These are phyloP conservation scores for Drosophila sechellia DNA, from an alignment of 1,140 invertebrate species.

Conservation along the genomic window DNA sequence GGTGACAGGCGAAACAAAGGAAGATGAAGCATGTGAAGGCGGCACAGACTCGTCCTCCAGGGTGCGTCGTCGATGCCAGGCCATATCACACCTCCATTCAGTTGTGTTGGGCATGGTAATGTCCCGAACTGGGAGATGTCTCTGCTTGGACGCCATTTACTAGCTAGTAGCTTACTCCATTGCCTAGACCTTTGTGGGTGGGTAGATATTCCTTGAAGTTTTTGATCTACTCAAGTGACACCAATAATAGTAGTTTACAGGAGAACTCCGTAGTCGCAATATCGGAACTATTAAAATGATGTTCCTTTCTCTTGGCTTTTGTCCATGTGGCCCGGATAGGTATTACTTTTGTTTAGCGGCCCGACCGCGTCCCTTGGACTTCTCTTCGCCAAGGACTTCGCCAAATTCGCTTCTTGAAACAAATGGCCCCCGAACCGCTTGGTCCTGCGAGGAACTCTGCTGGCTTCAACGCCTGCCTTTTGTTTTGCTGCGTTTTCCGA, in stretches of 20 bases:
- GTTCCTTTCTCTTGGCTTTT: slow-evolving; percentile 20
- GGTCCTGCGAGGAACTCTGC: slow-evolving; percentile 11
- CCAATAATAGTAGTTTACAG: neutral
- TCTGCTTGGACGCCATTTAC: neutral
- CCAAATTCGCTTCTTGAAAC: neutral
- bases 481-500: slow-evolving; percentile 43
- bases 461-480: slow-evolving; percentile 10
- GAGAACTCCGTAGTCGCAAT: slow-evolving; percentile 3
- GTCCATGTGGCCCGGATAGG: slow-evolving; percentile 15
- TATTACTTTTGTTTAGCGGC: slow-evolving; percentile 43
- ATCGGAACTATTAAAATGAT: neutral
- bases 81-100: neutral
- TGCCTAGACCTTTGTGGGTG: no score
- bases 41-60: neutral
- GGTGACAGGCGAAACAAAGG: slow-evolving; percentile 11
- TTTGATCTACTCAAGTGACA: neutral
- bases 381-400: neutral
- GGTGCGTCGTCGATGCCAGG: neutral
- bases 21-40: slow-evolving; percentile 13
- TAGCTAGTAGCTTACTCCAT: no score
- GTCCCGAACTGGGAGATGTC: neutral
- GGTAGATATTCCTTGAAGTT: no score
- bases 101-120: neutral
- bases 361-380: slow-evolving; percentile 1
- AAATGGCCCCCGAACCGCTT: slow-evolving; percentile 9